A percentile compares a stretch with the other conserved stretches of the same genome.
Conservation (phyloP, 2,888 invertebrate genomes). For the Orthosia cruda region DNA sequence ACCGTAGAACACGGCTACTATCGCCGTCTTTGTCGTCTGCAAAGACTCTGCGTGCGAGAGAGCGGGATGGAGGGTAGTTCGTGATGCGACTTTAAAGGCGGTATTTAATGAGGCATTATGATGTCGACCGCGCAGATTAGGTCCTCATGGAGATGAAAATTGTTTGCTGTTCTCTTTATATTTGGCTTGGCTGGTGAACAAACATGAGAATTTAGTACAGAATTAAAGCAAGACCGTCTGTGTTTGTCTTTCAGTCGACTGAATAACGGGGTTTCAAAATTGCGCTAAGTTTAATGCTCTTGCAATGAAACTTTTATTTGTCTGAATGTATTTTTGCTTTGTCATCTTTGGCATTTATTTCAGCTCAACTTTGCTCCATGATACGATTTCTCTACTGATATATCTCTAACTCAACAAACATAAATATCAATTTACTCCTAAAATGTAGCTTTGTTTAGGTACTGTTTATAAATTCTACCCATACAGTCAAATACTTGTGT, state of each 20-base stretch:
- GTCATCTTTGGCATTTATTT: not conserved
- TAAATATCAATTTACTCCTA: not conserved
- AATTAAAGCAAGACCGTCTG: slow-evolving; percentile 66
- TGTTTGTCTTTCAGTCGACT: slow-evolving; percentile 67
- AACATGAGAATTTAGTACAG: slow-evolving; percentile 80
- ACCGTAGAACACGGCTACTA: slow-evolving; percentile 90
- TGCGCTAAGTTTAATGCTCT: slow-evolving; percentile 39
- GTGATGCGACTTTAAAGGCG: slow-evolving; percentile 86
- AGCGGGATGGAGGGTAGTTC: slow-evolving; percentile 79
- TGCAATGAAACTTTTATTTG: slow-evolving; percentile 27
- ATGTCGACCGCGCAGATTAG: slow-evolving; percentile 90
- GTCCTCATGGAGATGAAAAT: slow-evolving; percentile 87
- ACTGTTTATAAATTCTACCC: too few relatives aligned
- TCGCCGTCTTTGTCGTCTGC: slow-evolving; percentile 83
- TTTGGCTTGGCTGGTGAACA: slow-evolving; percentile 85
- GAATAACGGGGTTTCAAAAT: slow-evolving; percentile 62
- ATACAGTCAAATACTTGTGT: too few relatives aligned
- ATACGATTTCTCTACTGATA: not conserved
- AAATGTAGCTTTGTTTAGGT: not conserved
- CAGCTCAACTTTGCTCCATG: not conserved
- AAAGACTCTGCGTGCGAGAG: slow-evolving; percentile 68
- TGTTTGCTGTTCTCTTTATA: slow-evolving; percentile 89
- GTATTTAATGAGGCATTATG: slow-evolving; percentile 91
- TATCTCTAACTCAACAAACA: not conserved
- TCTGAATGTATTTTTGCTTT: slow-evolving; percentile 8